Evolutionary conservation across 2,888 invertebrate genomes (phyloP), one percentile per base, ranked within the genome.

Genomic region (Nemotelus nigrinus): DNA sequence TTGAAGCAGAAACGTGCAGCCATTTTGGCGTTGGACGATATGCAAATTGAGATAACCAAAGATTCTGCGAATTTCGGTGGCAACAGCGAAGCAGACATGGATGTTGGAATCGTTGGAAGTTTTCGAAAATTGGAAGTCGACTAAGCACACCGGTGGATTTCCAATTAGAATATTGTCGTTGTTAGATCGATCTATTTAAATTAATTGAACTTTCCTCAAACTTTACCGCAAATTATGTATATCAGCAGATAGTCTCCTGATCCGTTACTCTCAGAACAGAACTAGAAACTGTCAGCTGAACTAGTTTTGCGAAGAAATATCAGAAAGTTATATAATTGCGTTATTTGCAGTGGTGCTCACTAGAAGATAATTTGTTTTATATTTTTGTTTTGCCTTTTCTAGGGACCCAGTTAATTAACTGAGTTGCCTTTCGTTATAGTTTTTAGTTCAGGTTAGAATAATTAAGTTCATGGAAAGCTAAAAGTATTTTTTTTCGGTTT

Each of bases 51-150:
- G 86, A 88, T 93, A 79, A 89, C 91, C 78, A 86, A 83, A 83
- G 87, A 84, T 83, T 86, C 84, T 80, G 87, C 82, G 81, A 89
- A 89, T 80, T 88, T 89, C 81, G 90, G 87, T 75, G 89, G 90
- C 79, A 90, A 89, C 78, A 89, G 90, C 83, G 91, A 92, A 80
- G 92, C 92, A 82, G 92, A 93, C 82, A 88, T 94, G 72, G 93
- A 90, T 80, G 88, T 92, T 80, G 94, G 94, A 2, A 90, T 95
- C 70, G 92, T 94, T 80, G 95, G 95, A 43, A 94, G 94, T 77
- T 95, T 95, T 87, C 92, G 95, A 84, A 94, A 94, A 87, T 88
- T 95, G 78, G 93, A 94, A 86, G 91, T 96, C 79, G 95, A 96
- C 88, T 95, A 90, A 71, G 55, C 39, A 43, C 43, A 7, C 25